phyloP scores from a whole-genome alignment of 2,888 invertebrate genomes.

The Volucella inanis region DNA sequence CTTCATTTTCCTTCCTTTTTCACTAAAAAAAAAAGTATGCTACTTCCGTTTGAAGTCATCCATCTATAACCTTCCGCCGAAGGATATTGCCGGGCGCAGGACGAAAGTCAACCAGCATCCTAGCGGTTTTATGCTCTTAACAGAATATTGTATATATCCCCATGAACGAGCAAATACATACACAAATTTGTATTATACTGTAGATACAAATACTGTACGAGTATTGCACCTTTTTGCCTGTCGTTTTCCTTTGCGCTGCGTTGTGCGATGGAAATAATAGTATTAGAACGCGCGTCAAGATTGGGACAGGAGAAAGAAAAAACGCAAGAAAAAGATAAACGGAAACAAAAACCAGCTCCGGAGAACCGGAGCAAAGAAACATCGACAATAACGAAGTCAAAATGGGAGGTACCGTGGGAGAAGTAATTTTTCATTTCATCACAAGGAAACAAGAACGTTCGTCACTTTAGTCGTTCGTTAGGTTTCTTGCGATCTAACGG shows the following conservation, averaged over 20 bases:
- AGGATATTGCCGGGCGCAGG: constrained; percentile 50
- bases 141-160: constrained; percentile 1
- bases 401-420: constrained; percentile 42
- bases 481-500: constrained; percentile 11
- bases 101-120: constrained; percentile 35
- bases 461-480: constrained; percentile 39
- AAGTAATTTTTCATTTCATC: constrained; percentile 72
- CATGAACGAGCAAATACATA: background rate
- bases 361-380: constrained; percentile 10
- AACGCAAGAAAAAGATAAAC: constrained; percentile 8
- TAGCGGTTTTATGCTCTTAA: constrained; percentile 28
- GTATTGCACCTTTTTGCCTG: constrained; percentile 15
- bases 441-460: constrained; percentile 25
- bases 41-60: constrained; percentile 66
- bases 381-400: constrained; percentile 36
- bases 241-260: constrained; percentile 18
- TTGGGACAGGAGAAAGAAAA: constrained; percentile 17
- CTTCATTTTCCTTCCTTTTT: constrained; percentile 2
- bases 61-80: constrained; percentile 49
- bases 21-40: constrained; percentile 30
- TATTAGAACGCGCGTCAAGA: constrained; percentile 9
- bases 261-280: constrained; percentile 24
- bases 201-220: background rate
- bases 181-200: no score
- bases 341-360: constrained; percentile 1